Conservation (phyloP, 1,140 invertebrate species). For the Euura saliciscinereae region DNA sequence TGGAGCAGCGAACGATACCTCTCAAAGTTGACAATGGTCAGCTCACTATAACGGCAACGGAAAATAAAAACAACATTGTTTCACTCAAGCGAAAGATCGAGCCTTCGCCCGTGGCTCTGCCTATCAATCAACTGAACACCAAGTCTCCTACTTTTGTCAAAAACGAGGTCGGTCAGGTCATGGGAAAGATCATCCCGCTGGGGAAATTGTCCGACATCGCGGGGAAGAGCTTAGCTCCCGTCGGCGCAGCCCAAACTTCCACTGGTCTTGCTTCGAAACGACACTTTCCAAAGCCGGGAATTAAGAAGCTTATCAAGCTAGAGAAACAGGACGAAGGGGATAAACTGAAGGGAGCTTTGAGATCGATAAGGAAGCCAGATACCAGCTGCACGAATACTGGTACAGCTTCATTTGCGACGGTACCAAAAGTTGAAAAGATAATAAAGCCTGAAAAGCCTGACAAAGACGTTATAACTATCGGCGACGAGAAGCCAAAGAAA, state of each 20-base stretch:
- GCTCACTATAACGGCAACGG: not conserved
- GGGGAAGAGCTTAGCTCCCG: conserved; percentile 5
- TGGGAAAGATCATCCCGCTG: conserved; percentile 16
- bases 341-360: not conserved
- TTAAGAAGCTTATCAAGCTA: not conserved
- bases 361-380: not conserved
- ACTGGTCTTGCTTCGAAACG: not conserved
- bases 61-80: conserved; percentile 8
- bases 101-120: conserved; percentile 9
- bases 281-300: not conserved
- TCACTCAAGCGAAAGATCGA: conserved; percentile 14
- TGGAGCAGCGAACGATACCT: conserved; percentile 14
- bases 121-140: conserved; percentile 9
- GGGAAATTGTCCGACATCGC: conserved; percentile 15
- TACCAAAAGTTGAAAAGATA: not conserved
- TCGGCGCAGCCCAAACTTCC: not conserved
- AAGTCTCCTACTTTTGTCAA: conserved; percentile 14
- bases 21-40: conserved; percentile 11
- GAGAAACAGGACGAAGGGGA: not conserved
- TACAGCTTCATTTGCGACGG: not conserved
- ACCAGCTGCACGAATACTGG: not conserved
- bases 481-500: conserved; percentile 9
- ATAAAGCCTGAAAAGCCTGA: not conserved
- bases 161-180: conserved; percentile 13
- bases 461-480: not conserved